These are phyloP conservation scores for Rhagoletis zephyria DNA, from an alignment of 1,140 invertebrate genomes.

Conservation along the genomic window DNA sequence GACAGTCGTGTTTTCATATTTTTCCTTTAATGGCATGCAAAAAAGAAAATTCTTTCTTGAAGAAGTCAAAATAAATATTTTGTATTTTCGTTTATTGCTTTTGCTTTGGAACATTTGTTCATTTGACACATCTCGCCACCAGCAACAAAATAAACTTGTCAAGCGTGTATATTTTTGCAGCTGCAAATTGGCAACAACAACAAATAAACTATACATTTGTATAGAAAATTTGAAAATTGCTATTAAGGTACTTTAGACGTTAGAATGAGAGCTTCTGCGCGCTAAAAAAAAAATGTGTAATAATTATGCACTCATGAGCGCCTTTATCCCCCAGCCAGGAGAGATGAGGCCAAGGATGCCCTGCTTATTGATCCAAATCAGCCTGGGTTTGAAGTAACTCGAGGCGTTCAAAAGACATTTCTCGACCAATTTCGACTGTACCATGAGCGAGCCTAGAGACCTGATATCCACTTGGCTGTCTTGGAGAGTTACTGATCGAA, in stretches of 20 bases:
- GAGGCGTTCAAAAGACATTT: too few relatives aligned
- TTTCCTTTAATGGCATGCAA: not conserved
- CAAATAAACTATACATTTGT: not conserved
- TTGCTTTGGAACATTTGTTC: not conserved
- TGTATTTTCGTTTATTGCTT: not conserved
- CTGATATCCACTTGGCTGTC: too few relatives aligned
- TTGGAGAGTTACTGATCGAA: too few relatives aligned
- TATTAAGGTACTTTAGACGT: not conserved
- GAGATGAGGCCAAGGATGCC: too few relatives aligned
- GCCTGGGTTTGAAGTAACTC: too few relatives aligned
- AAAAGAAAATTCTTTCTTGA: not conserved
- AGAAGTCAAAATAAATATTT: not conserved
- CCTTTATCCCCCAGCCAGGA: too few relatives aligned
- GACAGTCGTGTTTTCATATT: not conserved
- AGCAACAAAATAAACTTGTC: slow-evolving; percentile 45
- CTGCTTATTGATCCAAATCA: too few relatives aligned
- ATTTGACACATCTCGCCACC: slow-evolving; percentile 16
- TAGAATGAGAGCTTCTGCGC: not conserved
- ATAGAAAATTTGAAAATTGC: not conserved
- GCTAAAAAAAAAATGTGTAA: too few relatives aligned
- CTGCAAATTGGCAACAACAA: slow-evolving; percentile 23
- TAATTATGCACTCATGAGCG: too few relatives aligned
- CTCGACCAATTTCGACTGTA: too few relatives aligned
- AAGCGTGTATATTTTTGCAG: slow-evolving; percentile 32
- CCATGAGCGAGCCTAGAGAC: too few relatives aligned